Conservation (phyloP, 2,888 invertebrate genomes). For the Hemaris fuciformis region DNA sequence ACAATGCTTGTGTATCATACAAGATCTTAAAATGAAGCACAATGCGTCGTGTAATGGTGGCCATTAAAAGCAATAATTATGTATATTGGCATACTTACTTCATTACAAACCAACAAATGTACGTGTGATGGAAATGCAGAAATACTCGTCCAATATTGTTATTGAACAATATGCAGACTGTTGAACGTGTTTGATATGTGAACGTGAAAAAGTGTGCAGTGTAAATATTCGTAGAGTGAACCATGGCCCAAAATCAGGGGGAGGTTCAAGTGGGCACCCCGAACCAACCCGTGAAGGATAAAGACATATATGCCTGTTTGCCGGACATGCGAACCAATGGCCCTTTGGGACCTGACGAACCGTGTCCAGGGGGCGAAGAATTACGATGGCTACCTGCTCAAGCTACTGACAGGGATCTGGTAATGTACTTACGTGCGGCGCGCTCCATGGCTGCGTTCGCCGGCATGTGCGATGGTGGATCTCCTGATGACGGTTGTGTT, state of each 20-base stretch:
- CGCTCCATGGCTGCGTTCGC: constrained; percentile 99
- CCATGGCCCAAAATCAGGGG: constrained; percentile 80
- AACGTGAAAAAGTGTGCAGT: constrained; percentile 57
- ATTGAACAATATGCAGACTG: constrained; percentile 63
- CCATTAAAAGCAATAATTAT: constrained; percentile 81
- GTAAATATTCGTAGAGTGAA: constrained; percentile 65
- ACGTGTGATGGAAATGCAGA: constrained; percentile 46
- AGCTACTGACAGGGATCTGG: constrained; percentile 95
- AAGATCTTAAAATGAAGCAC: constrained; percentile 66
- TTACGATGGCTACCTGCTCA: constrained; percentile 97
- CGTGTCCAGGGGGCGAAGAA: constrained; percentile 87
- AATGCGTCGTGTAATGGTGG: constrained; percentile 81
- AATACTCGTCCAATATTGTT: constrained; percentile 41
- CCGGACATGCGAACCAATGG: constrained; percentile 80
- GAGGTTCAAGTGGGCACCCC: constrained; percentile 79
- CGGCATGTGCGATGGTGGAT: constrained; percentile 99
- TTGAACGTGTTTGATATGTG: constrained; percentile 55
- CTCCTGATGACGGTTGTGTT: constrained; percentile 97
- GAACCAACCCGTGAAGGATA: constrained; percentile 77
- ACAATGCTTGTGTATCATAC: constrained; percentile 43
- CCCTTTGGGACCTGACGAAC: constrained; percentile 72
- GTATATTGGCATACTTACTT: constrained; percentile 79
- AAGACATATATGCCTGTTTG: constrained; percentile 78
- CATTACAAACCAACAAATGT: constrained; percentile 65
- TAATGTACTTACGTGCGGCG: constrained; percentile 98